A percentile compares a stretch with the other conserved stretches of the same genome.
Conservation (phyloP, 2,113 vertebrate genomes). For the Ellobius talpinus region DNA sequence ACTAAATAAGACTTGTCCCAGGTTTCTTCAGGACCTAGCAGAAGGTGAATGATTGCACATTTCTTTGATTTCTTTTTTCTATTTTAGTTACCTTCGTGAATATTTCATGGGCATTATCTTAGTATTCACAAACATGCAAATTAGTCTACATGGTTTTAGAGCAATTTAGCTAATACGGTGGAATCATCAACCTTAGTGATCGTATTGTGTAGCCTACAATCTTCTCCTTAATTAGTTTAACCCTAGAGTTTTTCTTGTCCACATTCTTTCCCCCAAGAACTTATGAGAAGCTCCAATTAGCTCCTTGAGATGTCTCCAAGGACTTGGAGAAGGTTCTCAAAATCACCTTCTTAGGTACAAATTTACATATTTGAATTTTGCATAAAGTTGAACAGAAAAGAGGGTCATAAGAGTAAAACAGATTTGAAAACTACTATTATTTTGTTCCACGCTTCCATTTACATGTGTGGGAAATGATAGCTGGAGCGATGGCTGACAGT, state of each 20-base stretch:
- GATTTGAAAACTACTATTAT: background rate
- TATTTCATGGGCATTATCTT: background rate
- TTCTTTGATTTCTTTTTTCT: background rate
- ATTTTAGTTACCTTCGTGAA: background rate
- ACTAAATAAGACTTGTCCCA: background rate
- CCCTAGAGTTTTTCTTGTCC: constrained; percentile 5
- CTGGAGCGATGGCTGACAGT: background rate
- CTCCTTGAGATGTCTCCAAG: background rate
- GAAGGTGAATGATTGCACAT: background rate
- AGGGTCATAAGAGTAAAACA: background rate
- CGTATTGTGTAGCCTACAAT: background rate
- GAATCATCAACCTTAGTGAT: background rate
- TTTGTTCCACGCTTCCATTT: background rate
- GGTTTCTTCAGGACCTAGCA: background rate
- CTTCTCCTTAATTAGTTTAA: constrained; percentile 48
- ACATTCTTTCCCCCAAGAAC: background rate
- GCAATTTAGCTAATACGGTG: background rate
- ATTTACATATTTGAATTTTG: constrained; percentile 17
- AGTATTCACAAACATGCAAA: background rate
- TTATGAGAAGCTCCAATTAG: background rate
- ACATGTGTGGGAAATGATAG: background rate
- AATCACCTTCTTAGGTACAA: background rate
- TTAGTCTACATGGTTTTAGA: background rate
- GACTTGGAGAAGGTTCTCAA: background rate
- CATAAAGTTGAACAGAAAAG: constrained; percentile 30